Conservation (phyloP, 2,888 invertebrate genomes). For the Ommatoiulus sabulosus region DNA sequence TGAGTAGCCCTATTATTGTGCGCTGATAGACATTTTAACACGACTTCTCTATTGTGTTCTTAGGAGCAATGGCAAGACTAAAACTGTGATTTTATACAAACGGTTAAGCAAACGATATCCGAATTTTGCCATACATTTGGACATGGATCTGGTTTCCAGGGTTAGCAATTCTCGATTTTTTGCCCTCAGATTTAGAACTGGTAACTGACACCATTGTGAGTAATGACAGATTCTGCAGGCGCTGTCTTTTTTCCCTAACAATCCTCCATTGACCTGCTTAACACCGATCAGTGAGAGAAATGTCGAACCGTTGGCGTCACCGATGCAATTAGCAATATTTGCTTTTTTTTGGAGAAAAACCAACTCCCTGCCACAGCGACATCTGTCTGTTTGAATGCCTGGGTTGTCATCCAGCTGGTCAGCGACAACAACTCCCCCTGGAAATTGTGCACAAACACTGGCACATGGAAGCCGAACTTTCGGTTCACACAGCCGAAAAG, state of each 20-base stretch:
- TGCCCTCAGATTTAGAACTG: not conserved
- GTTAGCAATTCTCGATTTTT: not conserved
- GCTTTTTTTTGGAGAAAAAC: conserved; percentile 52
- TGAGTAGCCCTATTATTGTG: no score
- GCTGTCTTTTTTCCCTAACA: conserved; percentile 13
- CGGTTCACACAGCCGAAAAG: conserved; percentile 45
- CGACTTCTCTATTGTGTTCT: no score
- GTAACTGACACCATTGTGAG: conserved; percentile 12
- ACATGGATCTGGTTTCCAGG: conserved; percentile 27
- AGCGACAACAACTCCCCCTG: not conserved
- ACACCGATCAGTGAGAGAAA: conserved; percentile 6
- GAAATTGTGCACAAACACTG: not conserved
- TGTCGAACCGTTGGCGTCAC: conserved; percentile 22
- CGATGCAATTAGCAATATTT: conserved; percentile 50
- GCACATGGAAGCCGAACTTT: conserved; percentile 46
- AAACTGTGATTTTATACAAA: no score
- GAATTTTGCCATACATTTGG: not conserved
- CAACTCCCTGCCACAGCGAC: not conserved
- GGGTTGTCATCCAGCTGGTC: conserved; percentile 29
- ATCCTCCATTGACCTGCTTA: conserved; percentile 34
- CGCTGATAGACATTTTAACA: no score
- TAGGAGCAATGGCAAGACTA: no score
- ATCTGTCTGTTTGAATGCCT: conserved; percentile 41
- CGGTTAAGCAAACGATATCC: no score
- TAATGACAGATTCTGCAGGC: not conserved